phyloP scores from a whole-genome alignment of 2,113 vertebrate genomes.

The Egretta garzetta region DNA sequence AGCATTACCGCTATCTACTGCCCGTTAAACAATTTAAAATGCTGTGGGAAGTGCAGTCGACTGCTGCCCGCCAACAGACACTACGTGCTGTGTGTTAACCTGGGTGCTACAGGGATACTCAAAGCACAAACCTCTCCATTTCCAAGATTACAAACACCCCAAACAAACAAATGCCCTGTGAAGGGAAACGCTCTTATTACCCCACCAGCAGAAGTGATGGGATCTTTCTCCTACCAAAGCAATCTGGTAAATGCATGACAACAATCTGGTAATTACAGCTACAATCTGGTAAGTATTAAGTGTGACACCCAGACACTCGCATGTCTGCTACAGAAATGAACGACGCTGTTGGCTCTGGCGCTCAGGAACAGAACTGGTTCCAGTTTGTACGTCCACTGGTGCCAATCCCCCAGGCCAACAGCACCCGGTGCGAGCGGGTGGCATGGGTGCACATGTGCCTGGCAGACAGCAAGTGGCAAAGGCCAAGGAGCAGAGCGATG shows the following conservation, averaged over 20 bases:
- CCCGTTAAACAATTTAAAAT: neutral
- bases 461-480: neutral
- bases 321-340: neutral
- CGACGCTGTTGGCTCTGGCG: neutral
- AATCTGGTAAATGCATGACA: neutral
- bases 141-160: neutral
- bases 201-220: neutral
- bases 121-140: neutral
- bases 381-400: neutral
- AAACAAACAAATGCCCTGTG: neutral
- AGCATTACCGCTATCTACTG: neutral
- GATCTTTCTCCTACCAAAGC: neutral
- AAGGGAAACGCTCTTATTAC: neutral
- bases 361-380: neutral
- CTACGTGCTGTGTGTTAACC: neutral
- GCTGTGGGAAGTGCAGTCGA: neutral
- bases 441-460: rapidly evolving
- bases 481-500: neutral
- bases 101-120: neutral
- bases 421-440: rapidly evolving
- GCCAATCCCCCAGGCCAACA: neutral
- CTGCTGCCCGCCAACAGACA: neutral
- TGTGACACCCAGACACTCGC: neutral
- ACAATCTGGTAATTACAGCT: neutral
- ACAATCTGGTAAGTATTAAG: neutral